Percentiles rank a stretch among this genome's conserved stretches.
Evolutionary conservation across 2,888 invertebrate genomes (phyloP).

Genomic region (Gymnosoma rotundatum): DNA sequence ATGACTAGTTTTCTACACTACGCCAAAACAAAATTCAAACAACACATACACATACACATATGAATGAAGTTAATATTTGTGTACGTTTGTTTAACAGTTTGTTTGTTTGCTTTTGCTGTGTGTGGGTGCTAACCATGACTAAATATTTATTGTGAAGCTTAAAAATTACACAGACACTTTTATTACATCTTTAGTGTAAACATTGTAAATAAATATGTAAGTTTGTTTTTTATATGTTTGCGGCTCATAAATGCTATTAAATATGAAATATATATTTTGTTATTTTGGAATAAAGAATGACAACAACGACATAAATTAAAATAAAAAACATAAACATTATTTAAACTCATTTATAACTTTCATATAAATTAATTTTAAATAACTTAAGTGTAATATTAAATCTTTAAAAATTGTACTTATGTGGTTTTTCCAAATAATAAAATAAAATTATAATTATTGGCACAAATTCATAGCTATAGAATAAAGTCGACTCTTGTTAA

Average conservation of each 20-base stretch:
- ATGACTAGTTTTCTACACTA: slow-evolving; percentile 22
- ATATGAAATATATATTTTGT: too few relatives aligned
- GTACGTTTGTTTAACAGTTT: background rate
- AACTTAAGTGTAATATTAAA: too few relatives aligned
- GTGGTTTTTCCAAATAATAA: too few relatives aligned
- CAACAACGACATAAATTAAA: too few relatives aligned
- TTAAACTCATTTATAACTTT: too few relatives aligned
- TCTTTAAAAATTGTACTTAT: too few relatives aligned
- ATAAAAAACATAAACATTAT: too few relatives aligned
- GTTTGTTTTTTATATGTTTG: background rate
- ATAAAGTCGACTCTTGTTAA: too few relatives aligned
- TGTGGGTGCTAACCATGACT: slow-evolving; percentile 13
- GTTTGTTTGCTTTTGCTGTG: background rate
- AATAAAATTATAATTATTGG: too few relatives aligned
- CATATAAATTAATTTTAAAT: too few relatives aligned
- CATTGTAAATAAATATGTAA: background rate
- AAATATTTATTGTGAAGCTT: slow-evolving; percentile 38
- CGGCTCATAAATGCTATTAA: background rate
- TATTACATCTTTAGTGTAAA: slow-evolving; percentile 43
- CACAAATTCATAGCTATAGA: too few relatives aligned
- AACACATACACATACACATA: background rate
- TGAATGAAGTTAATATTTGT: background rate
- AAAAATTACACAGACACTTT: slow-evolving; percentile 47
- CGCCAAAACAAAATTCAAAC: background rate
- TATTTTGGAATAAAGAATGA: too few relatives aligned